Percentiles rank a stretch among this genome's conserved stretches.
phyloP scores from a whole-genome alignment of 1,140 invertebrate genomes.

The Leptinotarsa defecta region DNA sequence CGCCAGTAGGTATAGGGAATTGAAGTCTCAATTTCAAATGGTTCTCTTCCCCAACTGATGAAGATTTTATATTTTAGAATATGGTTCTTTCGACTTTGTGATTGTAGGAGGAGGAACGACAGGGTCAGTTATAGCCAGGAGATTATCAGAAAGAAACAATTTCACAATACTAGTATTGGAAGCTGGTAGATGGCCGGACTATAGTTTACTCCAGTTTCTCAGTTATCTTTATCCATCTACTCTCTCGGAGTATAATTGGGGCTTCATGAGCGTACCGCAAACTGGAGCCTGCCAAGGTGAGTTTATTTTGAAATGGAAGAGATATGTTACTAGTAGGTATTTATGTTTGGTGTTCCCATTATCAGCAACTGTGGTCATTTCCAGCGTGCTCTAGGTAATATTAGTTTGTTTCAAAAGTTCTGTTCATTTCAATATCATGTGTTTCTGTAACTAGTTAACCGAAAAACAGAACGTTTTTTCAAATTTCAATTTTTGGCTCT shows the following conservation, averaged over 20 bases:
- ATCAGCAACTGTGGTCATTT: too few species aligned
- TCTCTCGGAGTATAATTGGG: slow-evolving; percentile 20
- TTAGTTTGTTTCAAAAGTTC: too few species aligned
- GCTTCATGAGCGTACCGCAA: slow-evolving; percentile 17
- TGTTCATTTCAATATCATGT: too few species aligned
- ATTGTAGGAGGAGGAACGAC: slow-evolving; percentile 70
- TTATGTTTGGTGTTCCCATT: too few species aligned
- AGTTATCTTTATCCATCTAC: neutral
- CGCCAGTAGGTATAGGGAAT: too few species aligned
- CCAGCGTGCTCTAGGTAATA: too few species aligned
- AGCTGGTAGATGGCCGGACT: slow-evolving; percentile 19
- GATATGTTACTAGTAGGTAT: too few species aligned
- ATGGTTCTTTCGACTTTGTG: slow-evolving; percentile 56
- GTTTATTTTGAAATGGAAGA: neutral
- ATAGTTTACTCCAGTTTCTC: neutral
- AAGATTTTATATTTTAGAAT: neutral
- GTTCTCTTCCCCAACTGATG: neutral
- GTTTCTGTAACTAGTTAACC: too few species aligned
- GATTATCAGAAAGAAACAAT: slow-evolving; percentile 43
- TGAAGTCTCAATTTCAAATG: too few species aligned
- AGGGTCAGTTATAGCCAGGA: slow-evolving; percentile 63
- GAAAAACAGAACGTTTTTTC: too few species aligned
- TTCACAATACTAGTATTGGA: slow-evolving; percentile 28
- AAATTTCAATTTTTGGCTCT: too few species aligned
- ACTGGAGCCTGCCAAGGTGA: slow-evolving; percentile 19